These are phyloP conservation scores for Oxyruncus cristatus DNA, from an alignment of 2,113 vertebrate genomes.

Conservation along the genomic window DNA sequence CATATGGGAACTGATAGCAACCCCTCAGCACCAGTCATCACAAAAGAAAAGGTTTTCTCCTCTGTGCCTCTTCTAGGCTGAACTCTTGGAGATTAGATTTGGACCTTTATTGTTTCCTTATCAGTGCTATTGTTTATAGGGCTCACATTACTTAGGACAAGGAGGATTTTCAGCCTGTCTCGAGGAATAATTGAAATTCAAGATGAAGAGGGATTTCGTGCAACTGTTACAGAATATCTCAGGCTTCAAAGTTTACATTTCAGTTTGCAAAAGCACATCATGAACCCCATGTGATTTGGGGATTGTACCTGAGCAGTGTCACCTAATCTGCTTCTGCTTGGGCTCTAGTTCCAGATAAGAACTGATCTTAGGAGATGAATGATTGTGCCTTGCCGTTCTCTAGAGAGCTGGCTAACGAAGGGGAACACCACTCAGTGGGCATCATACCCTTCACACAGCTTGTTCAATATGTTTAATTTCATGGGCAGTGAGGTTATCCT, in stretches of 20 bases:
- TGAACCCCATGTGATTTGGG: background rate
- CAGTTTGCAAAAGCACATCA: background rate
- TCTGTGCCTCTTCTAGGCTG: background rate
- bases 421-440: background rate
- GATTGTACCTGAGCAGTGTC: background rate
- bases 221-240: background rate
- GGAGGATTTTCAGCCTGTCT: background rate
- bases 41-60: background rate
- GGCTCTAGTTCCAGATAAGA: background rate
- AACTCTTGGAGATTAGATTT: background rate
- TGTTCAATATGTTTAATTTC: background rate
- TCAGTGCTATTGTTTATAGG: background rate
- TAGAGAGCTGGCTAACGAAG: background rate
- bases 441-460: background rate
- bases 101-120: background rate
- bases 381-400: background rate
- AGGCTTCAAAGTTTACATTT: background rate
- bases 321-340: background rate
- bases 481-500: background rate
- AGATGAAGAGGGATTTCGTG: background rate
- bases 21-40: background rate
- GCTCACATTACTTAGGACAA: background rate
- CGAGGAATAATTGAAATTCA: background rate
- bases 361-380: background rate
- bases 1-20: background rate